Evolutionary conservation across 2,113 vertebrate species (phyloP), one percentile per base, ranked within the genome.

Genomic region (Etheostoma spectabile): DNA sequence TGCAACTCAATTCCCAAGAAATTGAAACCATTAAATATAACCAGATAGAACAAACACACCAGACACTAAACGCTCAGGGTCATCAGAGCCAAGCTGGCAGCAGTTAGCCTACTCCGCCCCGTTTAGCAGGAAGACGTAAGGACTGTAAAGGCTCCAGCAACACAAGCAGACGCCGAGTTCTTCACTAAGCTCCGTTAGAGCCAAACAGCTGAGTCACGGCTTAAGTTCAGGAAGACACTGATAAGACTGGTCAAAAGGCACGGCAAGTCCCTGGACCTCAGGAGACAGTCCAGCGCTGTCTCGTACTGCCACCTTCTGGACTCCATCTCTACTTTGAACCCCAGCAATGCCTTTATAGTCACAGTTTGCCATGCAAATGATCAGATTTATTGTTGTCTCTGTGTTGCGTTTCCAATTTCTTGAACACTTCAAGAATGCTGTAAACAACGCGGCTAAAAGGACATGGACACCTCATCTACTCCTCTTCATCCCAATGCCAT

Each of bases 261-360:
- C 10, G 11, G 8, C 1, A 22, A 24, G 49, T 10, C 38, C 30
- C 60, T 42, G 14, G 19, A 45, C n/a, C 0, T 35, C 33, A 42
- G 6, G 10, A 21, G 49, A 24, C 24, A 21, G 19, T 30, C 53
- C 22, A 57, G 30, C 30, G 18, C 10, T n/a, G 65, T 57, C 2
- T 18, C 1, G 3, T 67, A 55, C 61, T 80, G 85, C 83, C 84
- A 74, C 30, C 90, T 92, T 63, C 77, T 83, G 91, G 79, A 75
- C 30, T 27, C 16, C 7, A 10, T 11, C 10, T 14, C 6, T n/a
- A 45, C 21, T 27, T 19, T 27, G 5, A 21, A 45, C 22, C 18
- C 12, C 3, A 45, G 38, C 22, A 8, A 53, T 38, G 3, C 5
- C 3, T 4, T 48, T 1, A 30, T 21, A 33, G 3, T n/a, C 1